These are phyloP conservation scores for Thymallus thymallus DNA, from an alignment of 2,113 vertebrate species.

Conservation along the genomic window DNA sequence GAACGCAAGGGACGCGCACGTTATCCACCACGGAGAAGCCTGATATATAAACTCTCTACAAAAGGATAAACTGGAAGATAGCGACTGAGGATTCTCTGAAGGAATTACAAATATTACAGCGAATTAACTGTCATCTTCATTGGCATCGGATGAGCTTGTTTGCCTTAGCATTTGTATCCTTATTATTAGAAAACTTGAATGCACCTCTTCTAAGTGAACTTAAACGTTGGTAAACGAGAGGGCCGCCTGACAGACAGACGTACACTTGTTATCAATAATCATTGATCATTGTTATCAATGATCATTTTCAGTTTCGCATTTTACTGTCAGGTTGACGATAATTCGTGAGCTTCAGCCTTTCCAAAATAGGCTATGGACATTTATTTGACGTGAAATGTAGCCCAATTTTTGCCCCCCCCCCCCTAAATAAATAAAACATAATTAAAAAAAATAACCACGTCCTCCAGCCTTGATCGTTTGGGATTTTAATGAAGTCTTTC, in stretches of 20 bases:
- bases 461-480: conserved; percentile 26
- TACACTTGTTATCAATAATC: conserved; percentile 19
- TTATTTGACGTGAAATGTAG: conserved; percentile 24
- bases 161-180: conserved; percentile 1
- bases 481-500: conserved; percentile 39
- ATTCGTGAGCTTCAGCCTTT: not conserved
- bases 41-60: not conserved
- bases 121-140: not conserved
- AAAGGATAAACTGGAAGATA: conserved; percentile 34
- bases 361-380: conserved; percentile 20
- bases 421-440: too few species aligned
- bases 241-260: conserved; percentile 5
- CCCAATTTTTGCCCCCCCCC: not conserved
- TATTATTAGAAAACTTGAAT: conserved; percentile 30
- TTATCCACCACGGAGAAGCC: conserved; percentile 15
- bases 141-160: conserved; percentile 21
- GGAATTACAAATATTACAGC: conserved; percentile 36
- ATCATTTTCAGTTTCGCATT: conserved; percentile 1
- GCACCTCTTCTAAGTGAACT: conserved; percentile 56
- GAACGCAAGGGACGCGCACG: conserved; percentile 13
- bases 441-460: not conserved
- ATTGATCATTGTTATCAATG: not conserved
- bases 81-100: conserved; percentile 8
- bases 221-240: conserved; percentile 14
- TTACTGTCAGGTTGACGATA: not conserved